Conservation (phyloP, 2,888 invertebrate species). For the Pyrrhosoma nymphula region DNA sequence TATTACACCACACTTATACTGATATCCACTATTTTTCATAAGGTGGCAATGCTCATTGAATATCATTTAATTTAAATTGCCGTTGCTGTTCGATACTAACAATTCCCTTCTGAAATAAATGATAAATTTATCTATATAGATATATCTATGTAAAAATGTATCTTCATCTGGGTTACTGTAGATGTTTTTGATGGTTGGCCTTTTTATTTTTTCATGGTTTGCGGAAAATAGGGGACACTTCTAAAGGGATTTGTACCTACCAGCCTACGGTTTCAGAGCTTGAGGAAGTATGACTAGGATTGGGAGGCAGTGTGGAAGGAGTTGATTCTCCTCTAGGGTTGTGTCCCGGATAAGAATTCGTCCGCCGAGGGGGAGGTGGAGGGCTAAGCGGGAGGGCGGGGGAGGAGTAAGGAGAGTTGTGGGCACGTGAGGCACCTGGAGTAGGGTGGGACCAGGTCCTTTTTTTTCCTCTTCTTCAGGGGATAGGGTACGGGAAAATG, state of each 20-base stretch:
- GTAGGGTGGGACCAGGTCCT: not conserved
- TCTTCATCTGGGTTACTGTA: too few species aligned
- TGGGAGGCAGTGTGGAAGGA: not conserved
- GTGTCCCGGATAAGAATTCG: slow-evolving; percentile 23
- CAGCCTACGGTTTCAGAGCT: not conserved
- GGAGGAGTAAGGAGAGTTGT: not conserved
- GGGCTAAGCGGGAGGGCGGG: not conserved
- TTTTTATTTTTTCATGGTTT: too few species aligned
- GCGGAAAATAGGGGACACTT: not conserved
- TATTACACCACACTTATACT: too few species aligned
- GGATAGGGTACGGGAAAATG: not conserved
- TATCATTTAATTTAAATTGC: too few species aligned
- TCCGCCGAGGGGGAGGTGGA: not conserved
- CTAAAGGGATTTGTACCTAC: not conserved
- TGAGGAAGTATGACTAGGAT: not conserved
- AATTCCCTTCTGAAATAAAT: too few species aligned
- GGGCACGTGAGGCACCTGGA: not conserved
- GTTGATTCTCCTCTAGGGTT: not conserved
- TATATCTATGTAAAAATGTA: too few species aligned
- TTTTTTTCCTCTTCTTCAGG: not conserved
- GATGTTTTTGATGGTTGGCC: too few species aligned
- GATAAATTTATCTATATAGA: too few species aligned
- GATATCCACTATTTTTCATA: too few species aligned
- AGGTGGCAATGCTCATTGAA: too few species aligned
- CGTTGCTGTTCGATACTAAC: too few species aligned